phyloP scores from a whole-genome alignment of 2,113 vertebrate species.

The Climacteris rufus region DNA sequence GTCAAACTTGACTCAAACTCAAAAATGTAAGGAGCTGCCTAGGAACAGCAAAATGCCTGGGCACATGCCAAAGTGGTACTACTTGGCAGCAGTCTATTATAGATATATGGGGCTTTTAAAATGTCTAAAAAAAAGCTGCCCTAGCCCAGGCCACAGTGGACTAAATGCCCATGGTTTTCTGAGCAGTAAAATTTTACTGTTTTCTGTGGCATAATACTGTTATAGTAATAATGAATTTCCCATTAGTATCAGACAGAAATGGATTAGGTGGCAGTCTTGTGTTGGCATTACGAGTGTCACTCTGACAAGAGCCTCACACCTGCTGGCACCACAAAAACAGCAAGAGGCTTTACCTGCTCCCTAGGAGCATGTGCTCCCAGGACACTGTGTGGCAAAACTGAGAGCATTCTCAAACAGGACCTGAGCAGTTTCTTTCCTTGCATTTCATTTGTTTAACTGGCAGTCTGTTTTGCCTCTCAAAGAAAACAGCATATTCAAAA shows the following conservation, averaged over 20 bases:
- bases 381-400: fast-evolving
- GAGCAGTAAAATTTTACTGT: not conserved
- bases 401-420: not conserved
- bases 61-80: not conserved
- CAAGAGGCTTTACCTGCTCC: not conserved
- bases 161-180: fast-evolving
- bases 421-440: not conserved
- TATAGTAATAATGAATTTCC: not conserved
- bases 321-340: not conserved
- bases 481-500: not conserved
- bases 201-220: not conserved
- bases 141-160: not conserved
- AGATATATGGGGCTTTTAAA: not conserved
- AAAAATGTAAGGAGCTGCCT: not conserved
- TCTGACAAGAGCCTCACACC: fast-evolving
- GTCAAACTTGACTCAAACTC: not conserved
- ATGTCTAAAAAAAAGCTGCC: not conserved
- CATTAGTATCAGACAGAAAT: not conserved
- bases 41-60: not conserved
- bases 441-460: not conserved
- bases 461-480: not conserved
- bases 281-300: not conserved
- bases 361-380: fast-evolving
- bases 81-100: not conserved
- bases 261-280: not conserved